A percentile compares a stretch with the other conserved stretches of the same genome.
Evolutionary conservation across 2,888 invertebrate genomes (phyloP).

Genomic region (Laothoe populi): DNA sequence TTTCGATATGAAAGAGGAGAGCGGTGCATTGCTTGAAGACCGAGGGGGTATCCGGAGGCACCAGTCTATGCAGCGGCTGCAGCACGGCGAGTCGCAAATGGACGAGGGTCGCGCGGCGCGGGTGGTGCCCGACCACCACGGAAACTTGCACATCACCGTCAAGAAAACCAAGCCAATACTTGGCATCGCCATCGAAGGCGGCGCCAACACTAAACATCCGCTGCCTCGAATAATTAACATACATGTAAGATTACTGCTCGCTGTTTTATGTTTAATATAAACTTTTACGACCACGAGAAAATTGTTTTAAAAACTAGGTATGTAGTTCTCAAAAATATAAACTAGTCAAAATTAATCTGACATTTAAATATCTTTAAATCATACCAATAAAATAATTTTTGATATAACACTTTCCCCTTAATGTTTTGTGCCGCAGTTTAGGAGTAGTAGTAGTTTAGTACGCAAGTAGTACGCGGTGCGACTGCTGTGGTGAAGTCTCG

Average conservation of each 20-base stretch:
- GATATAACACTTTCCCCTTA: not conserved
- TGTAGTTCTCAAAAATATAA: not conserved
- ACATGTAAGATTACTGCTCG: slow-evolving; percentile 88
- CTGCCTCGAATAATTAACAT: slow-evolving; percentile 98
- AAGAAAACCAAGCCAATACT: slow-evolving; percentile 97
- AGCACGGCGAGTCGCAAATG: slow-evolving; percentile 81
- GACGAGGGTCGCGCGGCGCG: slow-evolving; percentile 84
- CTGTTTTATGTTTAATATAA: not conserved
- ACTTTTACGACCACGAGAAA: slow-evolving; percentile 5
- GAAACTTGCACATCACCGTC: slow-evolving; percentile 94
- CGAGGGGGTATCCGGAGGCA: slow-evolving; percentile 88
- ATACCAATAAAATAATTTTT: not conserved
- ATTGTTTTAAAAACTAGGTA: not conserved
- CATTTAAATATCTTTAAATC: not conserved
- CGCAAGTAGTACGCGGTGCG: too few species aligned
- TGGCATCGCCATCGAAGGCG: slow-evolving; percentile 98
- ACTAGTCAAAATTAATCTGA: not conserved
- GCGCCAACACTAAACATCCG: slow-evolving; percentile 97
- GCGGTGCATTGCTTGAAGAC: slow-evolving; percentile 88
- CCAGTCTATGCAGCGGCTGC: slow-evolving; percentile 91
- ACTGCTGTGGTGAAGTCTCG: too few species aligned
- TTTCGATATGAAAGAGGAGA: slow-evolving; percentile 95
- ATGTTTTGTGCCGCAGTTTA: too few species aligned
- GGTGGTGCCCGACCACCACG: slow-evolving; percentile 93
- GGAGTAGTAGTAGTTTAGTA: too few species aligned